phyloP scores from a whole-genome alignment of 2,888 invertebrate genomes.

The Spilarctia lutea region DNA sequence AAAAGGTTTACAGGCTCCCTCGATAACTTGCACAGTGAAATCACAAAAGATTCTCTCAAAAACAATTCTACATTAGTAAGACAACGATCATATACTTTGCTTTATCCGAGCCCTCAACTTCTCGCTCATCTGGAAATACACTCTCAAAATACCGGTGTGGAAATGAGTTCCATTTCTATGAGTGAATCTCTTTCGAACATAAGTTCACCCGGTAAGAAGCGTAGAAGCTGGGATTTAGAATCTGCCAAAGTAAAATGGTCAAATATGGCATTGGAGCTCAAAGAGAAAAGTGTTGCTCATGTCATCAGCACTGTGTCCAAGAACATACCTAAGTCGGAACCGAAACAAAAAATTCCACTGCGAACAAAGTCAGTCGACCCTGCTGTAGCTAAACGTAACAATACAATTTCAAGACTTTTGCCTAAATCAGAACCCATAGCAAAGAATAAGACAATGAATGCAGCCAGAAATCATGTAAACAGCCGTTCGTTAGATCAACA shows the following conservation, averaged over 20 bases:
- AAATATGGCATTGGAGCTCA: conserved; percentile 79
- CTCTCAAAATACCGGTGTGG: conserved; percentile 78
- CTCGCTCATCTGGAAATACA: conserved; percentile 88
- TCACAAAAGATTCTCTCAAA: conserved; percentile 59
- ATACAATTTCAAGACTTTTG: conserved; percentile 50
- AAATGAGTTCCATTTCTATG: conserved; percentile 82
- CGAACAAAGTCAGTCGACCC: conserved; percentile 55
- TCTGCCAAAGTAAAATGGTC: conserved; percentile 84
- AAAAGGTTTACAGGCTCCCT: conserved; percentile 83
- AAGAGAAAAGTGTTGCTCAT: conserved; percentile 54
- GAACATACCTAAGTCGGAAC: neutral
- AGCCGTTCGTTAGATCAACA: conserved; percentile 56
- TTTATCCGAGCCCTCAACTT: conserved; percentile 92
- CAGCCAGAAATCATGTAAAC: conserved; percentile 48
- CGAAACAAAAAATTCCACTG: conserved; percentile 12
- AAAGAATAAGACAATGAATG: conserved; percentile 59
- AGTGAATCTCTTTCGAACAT: conserved; percentile 79
- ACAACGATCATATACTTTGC: conserved; percentile 92
- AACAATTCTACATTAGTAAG: conserved; percentile 83
- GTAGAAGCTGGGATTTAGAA: conserved; percentile 81
- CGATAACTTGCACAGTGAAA: conserved; percentile 74
- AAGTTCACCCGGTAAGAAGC: conserved; percentile 67
- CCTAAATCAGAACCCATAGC: conserved; percentile 65
- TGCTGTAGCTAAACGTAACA: conserved; percentile 55
- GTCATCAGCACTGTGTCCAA: conserved; percentile 39